A percentile compares a stretch with the other conserved stretches of the same genome.
phyloP scores from a whole-genome alignment of 2,888 invertebrate species.

The Catocala fraxini region DNA sequence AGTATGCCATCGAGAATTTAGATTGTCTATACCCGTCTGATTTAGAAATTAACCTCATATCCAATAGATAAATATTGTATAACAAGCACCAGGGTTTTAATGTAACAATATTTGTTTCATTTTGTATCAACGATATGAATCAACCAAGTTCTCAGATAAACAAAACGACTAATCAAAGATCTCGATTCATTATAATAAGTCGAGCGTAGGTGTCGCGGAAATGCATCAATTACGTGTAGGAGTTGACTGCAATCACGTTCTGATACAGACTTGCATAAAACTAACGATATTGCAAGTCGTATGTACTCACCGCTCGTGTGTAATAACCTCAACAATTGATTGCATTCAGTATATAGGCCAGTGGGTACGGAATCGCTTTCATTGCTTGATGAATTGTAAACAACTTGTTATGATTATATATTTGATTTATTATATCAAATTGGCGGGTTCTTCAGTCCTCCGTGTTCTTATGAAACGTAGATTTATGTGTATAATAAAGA shows the following conservation, averaged over 20 bases:
- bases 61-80: too few relatives aligned
- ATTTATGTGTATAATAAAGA: constrained; percentile 53
- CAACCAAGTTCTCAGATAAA: too few relatives aligned
- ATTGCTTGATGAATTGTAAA: constrained; percentile 66
- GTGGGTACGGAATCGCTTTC: constrained; percentile 64
- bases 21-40: too few relatives aligned
- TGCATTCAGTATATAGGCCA: constrained; percentile 62
- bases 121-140: too few relatives aligned
- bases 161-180: neutral
- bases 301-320: constrained; percentile 18
- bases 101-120: too few relatives aligned
- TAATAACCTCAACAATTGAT: constrained; percentile 47
- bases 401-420: constrained; percentile 63
- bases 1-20: too few relatives aligned
- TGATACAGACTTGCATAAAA: constrained; percentile 11
- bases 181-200: neutral
- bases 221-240: constrained; percentile 36
- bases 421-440: constrained; percentile 69
- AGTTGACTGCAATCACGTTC: constrained; percentile 26
- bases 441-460: constrained; percentile 52
- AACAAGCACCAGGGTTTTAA: too few relatives aligned
- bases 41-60: too few relatives aligned
- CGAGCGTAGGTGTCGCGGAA: constrained; percentile 37
- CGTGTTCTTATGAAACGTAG: constrained; percentile 28
- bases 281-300: constrained; percentile 1